A percentile compares a stretch with the other conserved stretches of the same genome.
Conservation (phyloP, 2,888 invertebrate species). For the Eustalomyia histrio region DNA sequence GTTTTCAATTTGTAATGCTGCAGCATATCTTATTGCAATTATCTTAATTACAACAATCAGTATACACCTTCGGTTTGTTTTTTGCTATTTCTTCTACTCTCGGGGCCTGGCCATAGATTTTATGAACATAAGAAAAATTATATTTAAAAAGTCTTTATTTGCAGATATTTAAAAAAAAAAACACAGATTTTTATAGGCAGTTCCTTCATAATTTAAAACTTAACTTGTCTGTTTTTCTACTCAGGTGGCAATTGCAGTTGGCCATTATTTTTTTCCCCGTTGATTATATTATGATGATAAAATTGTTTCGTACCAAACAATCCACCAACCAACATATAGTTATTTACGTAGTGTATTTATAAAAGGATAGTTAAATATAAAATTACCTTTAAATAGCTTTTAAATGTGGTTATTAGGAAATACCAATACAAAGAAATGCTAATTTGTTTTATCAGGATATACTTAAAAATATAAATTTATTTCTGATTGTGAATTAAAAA, state of each 20-base stretch:
- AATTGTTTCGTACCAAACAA: not conserved
- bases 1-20: constrained; percentile 64
- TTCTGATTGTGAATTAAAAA: too few species aligned
- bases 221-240: constrained; percentile 29
- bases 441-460: not conserved
- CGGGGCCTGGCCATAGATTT: constrained; percentile 32
- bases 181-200: constrained; percentile 27
- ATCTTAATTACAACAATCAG: constrained; percentile 66
- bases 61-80: constrained; percentile 55
- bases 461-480: not conserved
- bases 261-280: constrained; percentile 42
- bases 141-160: constrained; percentile 31
- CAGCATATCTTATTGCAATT: constrained; percentile 63
- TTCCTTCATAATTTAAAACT: constrained; percentile 36
- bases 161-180: not conserved
- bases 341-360: not conserved
- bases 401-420: not conserved
- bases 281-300: constrained; percentile 40
- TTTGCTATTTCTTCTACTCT: constrained; percentile 30
- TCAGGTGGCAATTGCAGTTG: constrained; percentile 59
- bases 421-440: not conserved
- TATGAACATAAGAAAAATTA: constrained; percentile 24
- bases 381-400: not conserved
- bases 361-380: not conserved
- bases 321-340: too few species aligned